Evolutionary conservation across 2,113 vertebrate species (phyloP), one percentile per base, ranked within the genome.

Genomic region (Colistium nudipinnis): DNA sequence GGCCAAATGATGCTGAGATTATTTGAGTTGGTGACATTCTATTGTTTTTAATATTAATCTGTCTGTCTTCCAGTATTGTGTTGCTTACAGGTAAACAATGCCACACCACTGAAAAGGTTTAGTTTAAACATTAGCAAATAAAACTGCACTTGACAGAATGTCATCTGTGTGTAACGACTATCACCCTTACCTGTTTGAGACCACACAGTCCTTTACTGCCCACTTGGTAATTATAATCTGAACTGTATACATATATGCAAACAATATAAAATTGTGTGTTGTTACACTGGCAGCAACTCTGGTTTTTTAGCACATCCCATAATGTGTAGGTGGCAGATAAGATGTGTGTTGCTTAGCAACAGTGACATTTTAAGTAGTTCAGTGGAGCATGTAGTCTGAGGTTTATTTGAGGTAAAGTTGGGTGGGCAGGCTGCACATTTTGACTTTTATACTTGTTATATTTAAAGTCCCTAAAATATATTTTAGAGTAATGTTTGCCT

Each of bases 261-360:
- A n/a, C n/a, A n/a, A n/a, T n/a, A n/a, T n/a, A n/a, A n/a, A n/a
- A n/a, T n/a, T n/a, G n/a, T n/a, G n/a, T n/a, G n/a, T n/a, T n/a
- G 70, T 25, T 63, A 3, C 39, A 24, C 56, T 41, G 39, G 41
- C 49, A 41, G 27, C 35, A 69, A 36, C 59, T 55, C 59, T 20
- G 1, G 61, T 78, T 84, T 80, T 67, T 7, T 81, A 70, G 78
- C 81, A 77, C 64, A 79, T 81, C 76, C 81, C 75, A 80, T 83
- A 87, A 84, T 70, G 83, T 90, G 83, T 90, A 84, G 89, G 91
- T 78, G 87, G 83, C 27, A 75, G 64, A 81, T 63, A 60, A 81
- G 78, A 75, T 80, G 75, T 60, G 67, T 70, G 88, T 90, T 90
- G 87, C 89, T 62, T 74, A 60, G 91, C 82, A 91, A 90, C 90